These are phyloP conservation scores for Cottoperca gobio DNA, from an alignment of 2,797 vertebrate genomes.

Conservation along the genomic window DNA sequence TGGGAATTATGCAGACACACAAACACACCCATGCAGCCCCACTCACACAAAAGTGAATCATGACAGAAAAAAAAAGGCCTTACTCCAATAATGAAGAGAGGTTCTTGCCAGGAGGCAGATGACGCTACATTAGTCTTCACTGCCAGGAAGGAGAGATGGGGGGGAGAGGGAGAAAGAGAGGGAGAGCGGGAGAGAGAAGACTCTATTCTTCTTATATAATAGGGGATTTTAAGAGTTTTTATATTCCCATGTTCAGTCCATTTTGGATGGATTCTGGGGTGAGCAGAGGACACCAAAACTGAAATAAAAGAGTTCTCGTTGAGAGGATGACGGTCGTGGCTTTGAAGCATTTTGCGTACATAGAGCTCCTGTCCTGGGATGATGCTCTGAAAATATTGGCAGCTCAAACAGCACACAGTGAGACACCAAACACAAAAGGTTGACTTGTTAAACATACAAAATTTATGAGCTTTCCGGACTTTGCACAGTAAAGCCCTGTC, in stretches of 20 bases:
- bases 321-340: constrained; percentile 27
- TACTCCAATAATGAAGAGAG: constrained; percentile 51
- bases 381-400: constrained; percentile 49
- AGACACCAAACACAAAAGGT: constrained; percentile 55
- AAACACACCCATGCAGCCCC: not conserved
- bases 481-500: constrained; percentile 44
- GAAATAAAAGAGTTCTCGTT: constrained; percentile 40
- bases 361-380: constrained; percentile 26
- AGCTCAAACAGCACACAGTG: constrained; percentile 21
- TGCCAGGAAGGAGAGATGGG: constrained; percentile 29
- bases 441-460: constrained; percentile 57
- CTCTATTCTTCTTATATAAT: constrained; percentile 55
- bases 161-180: constrained; percentile 1
- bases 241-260: constrained; percentile 29
- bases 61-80: constrained; percentile 30
- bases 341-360: constrained; percentile 33
- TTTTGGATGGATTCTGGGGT: constrained; percentile 35
- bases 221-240: constrained; percentile 39
- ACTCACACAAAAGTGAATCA: constrained; percentile 26
- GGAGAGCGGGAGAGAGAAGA: constrained; percentile 24
- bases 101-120: constrained; percentile 50
- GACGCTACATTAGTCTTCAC: constrained; percentile 50
- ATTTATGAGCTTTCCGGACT: constrained; percentile 65
- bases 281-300: constrained; percentile 40
- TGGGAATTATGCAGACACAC: constrained; percentile 16